phyloP scores from a whole-genome alignment of 2,113 vertebrate species.

The Alethe castanea region DNA sequence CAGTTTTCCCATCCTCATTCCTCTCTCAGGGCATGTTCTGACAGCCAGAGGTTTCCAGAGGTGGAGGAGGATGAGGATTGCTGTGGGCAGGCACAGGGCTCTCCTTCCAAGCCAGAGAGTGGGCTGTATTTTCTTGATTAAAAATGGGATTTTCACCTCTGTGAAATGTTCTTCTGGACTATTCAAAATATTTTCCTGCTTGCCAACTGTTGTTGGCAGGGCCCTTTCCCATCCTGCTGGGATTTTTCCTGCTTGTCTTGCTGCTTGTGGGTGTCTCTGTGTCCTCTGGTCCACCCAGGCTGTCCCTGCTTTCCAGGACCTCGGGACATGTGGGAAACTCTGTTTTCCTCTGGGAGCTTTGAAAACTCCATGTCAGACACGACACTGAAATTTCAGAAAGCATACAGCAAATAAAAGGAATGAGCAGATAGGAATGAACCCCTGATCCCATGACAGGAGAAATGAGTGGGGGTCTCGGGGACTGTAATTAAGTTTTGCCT shows the following conservation, averaged over 20 bases:
- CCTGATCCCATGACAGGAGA: background rate
- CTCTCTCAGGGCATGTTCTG: background rate
- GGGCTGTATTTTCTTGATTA: background rate
- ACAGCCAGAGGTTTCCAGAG: background rate
- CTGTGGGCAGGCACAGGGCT: background rate
- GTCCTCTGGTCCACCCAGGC: fast-evolving
- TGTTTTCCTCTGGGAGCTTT: background rate
- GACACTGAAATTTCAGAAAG: background rate
- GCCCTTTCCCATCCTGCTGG: background rate
- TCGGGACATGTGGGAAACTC: background rate
- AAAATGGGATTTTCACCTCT: background rate
- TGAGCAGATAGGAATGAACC: fast-evolving
- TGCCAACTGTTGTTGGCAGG: background rate
- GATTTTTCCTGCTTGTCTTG: background rate
- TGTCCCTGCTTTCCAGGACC: background rate
- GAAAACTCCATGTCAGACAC: background rate
- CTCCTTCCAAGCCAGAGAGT: background rate
- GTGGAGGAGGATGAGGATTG: background rate
- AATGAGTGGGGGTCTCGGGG: fast-evolving
- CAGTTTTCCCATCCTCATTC: background rate
- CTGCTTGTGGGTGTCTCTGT: background rate
- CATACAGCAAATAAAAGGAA: background rate
- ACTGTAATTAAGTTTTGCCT: fast-evolving
- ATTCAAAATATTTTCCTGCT: background rate
- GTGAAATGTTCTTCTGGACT: background rate